Base-by-base conservation (phyloP, 2,113 vertebrate species). In the Triplophysa dalaica region DNA sequence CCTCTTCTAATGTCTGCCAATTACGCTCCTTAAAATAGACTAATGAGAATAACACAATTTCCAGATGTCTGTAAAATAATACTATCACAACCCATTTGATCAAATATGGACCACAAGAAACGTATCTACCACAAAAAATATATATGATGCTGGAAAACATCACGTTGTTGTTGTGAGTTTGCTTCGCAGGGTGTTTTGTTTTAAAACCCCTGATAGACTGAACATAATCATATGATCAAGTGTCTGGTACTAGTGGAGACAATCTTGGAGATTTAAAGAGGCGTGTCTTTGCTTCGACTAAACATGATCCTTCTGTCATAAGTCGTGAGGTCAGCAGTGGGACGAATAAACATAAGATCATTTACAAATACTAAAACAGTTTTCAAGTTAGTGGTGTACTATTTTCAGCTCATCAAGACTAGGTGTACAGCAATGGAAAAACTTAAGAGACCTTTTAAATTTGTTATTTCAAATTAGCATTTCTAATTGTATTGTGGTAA, bases 11-110 rank as follows among this genome's bases (percentile, higher is more conserved):
- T 76, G 76, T 82, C 41, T 66, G 21, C 70, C 72, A 81, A 81
- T 78, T 13, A 70, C 65, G 21, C 26, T 11, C 48, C 70, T 75
- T 81, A 41, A 85, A 85, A 83, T 85, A 85, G 75, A 70, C 19
- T 16, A 45, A 56, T 12, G 9, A 68, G 38, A 70, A 81, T 70
- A 26, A 81, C 50, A 4, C 64, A 52, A 85, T 80, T 73, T 80
- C 75, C 77, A 83, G 77, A 80, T 79, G 82, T 75, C 56, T 26
- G 41, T 1, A 45, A 60, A 66, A 82, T 78, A 33, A 67, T 11
- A 63, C 14, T 74, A 70, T 56, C 17, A 22, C 0, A 12, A 9
- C 21, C 6, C 67, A 4, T 26, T 22, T 45, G 8, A 10, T 68
- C 43, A 22, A 33, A 60, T 75, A 3, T 2, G 17, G 11, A 29